These are phyloP conservation scores for Julus scandinavius DNA, from an alignment of 2,888 invertebrate genomes.

Conservation along the genomic window DNA sequence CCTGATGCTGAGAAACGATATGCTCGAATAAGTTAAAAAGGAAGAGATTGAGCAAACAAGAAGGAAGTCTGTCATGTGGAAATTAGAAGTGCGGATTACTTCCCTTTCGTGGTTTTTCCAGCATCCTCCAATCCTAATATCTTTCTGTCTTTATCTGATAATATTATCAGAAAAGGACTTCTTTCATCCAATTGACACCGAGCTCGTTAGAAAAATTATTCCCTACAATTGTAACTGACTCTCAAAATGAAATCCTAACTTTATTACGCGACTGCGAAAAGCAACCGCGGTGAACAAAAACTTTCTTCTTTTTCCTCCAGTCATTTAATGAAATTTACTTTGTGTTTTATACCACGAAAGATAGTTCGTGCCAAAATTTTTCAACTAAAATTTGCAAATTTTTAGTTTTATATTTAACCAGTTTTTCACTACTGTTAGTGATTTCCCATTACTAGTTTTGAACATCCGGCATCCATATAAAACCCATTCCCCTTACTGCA, in stretches of 20 bases:
- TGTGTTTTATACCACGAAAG: not conserved
- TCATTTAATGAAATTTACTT: not conserved
- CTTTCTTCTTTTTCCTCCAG: not conserved
- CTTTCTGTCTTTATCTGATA: constrained; percentile 24
- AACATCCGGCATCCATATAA: too few species aligned
- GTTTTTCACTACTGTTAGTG: too few species aligned
- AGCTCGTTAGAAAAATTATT: constrained; percentile 36
- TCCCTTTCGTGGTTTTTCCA: constrained; percentile 8
- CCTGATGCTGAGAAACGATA: not conserved
- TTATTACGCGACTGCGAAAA: not conserved
- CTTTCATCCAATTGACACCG: constrained; percentile 11
- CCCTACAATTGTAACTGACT: not conserved
- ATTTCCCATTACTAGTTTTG: too few species aligned
- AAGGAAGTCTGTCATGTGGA: constrained; percentile 26
- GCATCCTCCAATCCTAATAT: not conserved
- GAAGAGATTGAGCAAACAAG: constrained; percentile 23
- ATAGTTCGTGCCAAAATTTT: not conserved
- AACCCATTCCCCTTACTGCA: too few species aligned
- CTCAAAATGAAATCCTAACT: constrained; percentile 3
- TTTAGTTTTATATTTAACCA: too few species aligned
- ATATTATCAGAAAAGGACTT: not conserved
- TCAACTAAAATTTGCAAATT: too few species aligned
- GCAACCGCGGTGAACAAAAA: not conserved
- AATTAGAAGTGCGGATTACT: constrained; percentile 30
- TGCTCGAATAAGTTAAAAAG: constrained; percentile 10